Conservation (phyloP, 2,797 vertebrate genomes). For the Lagodon rhomboides region DNA sequence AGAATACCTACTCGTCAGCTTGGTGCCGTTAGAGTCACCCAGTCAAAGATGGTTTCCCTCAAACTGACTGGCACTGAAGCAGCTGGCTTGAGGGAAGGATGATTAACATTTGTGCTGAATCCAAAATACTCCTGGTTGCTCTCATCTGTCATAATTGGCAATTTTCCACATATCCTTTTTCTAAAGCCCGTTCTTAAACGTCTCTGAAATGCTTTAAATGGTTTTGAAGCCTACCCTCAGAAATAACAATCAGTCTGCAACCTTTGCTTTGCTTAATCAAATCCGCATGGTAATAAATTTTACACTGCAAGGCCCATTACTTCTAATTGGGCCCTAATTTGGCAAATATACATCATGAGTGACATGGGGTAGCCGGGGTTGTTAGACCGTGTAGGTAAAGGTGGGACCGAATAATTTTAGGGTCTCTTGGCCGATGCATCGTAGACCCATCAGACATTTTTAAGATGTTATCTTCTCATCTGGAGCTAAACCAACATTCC, state of each 20-base stretch:
- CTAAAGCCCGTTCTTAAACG: background rate
- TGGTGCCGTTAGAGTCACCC: background rate
- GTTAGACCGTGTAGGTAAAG: slow-evolving; percentile 41
- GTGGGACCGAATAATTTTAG: slow-evolving; percentile 40
- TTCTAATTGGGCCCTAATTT: slow-evolving; percentile 76
- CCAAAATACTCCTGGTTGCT: background rate
- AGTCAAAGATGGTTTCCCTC: slow-evolving; percentile 11
- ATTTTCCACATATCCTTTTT: background rate
- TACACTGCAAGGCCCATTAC: slow-evolving; percentile 77
- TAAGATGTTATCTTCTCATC: slow-evolving; percentile 32
- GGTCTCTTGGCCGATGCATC: slow-evolving; percentile 27
- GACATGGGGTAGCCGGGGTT: slow-evolving; percentile 36
- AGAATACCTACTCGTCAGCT: slow-evolving; percentile 35
- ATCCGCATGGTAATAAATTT: slow-evolving; percentile 75
- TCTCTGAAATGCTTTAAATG: slow-evolving; percentile 21
- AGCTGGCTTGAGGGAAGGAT: slow-evolving; percentile 3
- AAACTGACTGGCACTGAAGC: slow-evolving; percentile 1
- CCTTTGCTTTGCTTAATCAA: slow-evolving; percentile 68
- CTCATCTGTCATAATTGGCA: background rate
- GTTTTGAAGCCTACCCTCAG: slow-evolving; percentile 27
- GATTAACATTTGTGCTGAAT: background rate
- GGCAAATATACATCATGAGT: slow-evolving; percentile 69
- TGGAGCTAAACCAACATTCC: slow-evolving; percentile 23
- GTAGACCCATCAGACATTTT: slow-evolving; percentile 18
- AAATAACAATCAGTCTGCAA: slow-evolving; percentile 58